Evolutionary conservation across 2,113 vertebrate species (phyloP).

Genomic region (Chascanopsetta lugubris): DNA sequence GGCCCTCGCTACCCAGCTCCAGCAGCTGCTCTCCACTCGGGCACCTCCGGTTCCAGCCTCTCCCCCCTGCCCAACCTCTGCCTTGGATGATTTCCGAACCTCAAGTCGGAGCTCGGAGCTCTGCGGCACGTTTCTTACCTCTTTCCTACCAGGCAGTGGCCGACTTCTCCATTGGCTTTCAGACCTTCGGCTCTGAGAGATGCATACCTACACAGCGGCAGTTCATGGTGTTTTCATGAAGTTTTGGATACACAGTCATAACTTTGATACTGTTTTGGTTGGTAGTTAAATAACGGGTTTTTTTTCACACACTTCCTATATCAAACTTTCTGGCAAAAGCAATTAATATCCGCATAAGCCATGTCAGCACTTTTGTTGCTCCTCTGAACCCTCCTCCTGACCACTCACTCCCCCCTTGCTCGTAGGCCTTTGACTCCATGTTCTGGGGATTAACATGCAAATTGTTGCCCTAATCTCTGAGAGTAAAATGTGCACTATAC

Average conservation of each 20-base stretch:
- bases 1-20: too few species aligned
- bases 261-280: constrained; percentile 21
- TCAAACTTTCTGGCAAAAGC: constrained; percentile 46
- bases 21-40: too few species aligned
- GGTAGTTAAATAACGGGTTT: background rate
- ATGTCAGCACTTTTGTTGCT: constrained; percentile 63
- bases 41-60: too few species aligned
- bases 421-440: constrained; percentile 41
- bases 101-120: too few species aligned
- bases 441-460: constrained; percentile 66
- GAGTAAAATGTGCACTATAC: constrained; percentile 55
- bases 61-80: too few species aligned
- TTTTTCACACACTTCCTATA: constrained; percentile 38
- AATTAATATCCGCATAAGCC: constrained; percentile 54
- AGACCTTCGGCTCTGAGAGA: too few species aligned
- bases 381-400: constrained; percentile 44
- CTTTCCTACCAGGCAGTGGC: too few species aligned
- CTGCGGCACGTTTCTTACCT: too few species aligned
- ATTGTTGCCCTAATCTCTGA: constrained; percentile 62
- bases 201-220: too few species aligned
- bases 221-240: background rate
- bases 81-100: too few species aligned
- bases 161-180: too few species aligned
- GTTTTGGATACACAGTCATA: background rate
- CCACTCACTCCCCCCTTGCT: constrained; percentile 30